A percentile compares a stretch with the other conserved stretches of the same genome.
Evolutionary conservation across 2,113 vertebrate species (phyloP).

Genomic region (Eulemur macaco): DNA sequence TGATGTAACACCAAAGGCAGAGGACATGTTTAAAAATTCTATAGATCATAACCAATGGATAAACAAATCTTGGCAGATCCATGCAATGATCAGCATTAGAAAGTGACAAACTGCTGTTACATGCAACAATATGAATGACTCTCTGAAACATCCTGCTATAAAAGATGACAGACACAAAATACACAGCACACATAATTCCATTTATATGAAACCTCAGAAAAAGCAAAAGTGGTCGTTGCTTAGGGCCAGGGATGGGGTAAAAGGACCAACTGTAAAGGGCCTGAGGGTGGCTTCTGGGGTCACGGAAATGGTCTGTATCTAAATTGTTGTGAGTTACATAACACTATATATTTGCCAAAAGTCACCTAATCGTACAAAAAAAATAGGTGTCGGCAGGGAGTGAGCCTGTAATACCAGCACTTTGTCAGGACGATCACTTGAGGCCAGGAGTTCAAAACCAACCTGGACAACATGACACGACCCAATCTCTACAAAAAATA

Average conservation of each 20-base stretch:
- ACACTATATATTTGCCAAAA: background rate
- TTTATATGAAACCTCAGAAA: background rate
- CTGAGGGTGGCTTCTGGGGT: background rate
- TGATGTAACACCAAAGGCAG: background rate
- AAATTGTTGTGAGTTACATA: too few relatives aligned
- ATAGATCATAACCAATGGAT: background rate
- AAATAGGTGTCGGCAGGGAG: background rate
- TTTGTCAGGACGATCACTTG: background rate
- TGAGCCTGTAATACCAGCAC: too few relatives aligned
- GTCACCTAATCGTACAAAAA: background rate
- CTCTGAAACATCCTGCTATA: background rate
- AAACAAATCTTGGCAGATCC: background rate
- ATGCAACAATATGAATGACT: background rate
- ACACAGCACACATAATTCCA: background rate
- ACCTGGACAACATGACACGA: background rate
- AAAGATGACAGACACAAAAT: background rate
- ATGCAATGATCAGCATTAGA: background rate
- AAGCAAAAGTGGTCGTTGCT: background rate
- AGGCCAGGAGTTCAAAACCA: background rate
- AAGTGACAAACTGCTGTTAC: background rate
- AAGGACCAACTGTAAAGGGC: background rate
- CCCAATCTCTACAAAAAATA: background rate
- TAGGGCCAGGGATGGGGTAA: background rate
- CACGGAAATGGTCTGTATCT: background rate
- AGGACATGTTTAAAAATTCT: background rate